Evolutionary conservation across 2,888 invertebrate species (phyloP).

Genomic region (Drosophila putrida): DNA sequence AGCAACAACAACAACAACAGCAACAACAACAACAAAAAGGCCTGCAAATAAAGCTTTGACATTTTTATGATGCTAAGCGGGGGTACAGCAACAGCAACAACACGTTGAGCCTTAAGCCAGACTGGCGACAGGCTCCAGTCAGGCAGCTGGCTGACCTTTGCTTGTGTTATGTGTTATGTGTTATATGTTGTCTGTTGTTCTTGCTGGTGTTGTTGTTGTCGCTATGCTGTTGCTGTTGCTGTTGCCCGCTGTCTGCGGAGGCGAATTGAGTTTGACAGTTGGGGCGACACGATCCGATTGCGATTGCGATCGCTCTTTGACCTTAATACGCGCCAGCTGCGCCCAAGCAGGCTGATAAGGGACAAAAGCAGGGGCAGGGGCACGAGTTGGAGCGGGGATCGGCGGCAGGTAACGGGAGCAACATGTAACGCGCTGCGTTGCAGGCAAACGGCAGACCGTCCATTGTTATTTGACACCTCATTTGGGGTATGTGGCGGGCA

Average conservation of each 20-base stretch:
- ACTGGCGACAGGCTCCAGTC: constrained; percentile 55
- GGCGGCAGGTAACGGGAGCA: constrained; percentile 28
- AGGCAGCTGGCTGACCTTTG: constrained; percentile 74
- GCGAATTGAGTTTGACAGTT: constrained; percentile 81
- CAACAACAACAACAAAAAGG: constrained; percentile 43
- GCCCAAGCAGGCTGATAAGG: constrained; percentile 43
- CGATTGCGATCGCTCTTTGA: constrained; percentile 77
- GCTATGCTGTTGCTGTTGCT: constrained; percentile 32
- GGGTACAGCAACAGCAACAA: constrained; percentile 38
- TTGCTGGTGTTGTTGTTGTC: constrained; percentile 7
- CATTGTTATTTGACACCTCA: constrained; percentile 85
- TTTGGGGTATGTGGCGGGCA: constrained; percentile 69
- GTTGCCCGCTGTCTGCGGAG: constrained; percentile 52
- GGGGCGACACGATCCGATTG: constrained; percentile 79
- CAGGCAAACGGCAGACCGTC: constrained; percentile 6
- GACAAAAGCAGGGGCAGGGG: neutral
- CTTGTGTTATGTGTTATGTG: constrained; percentile 67
- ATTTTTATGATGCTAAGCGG: constrained; percentile 80
- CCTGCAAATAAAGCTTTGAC: constrained; percentile 79
- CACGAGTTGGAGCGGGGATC: constrained; percentile 1
- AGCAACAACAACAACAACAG: constrained; percentile 37
- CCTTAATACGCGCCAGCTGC: constrained; percentile 81
- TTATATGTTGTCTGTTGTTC: constrained; percentile 51
- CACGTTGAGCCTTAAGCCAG: constrained; percentile 40
- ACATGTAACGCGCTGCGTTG: constrained; percentile 9